A percentile compares a stretch with the other conserved stretches of the same genome.
These are phyloP conservation scores for Todiramphus chloris DNA, from an alignment of 2,113 vertebrate genomes.

Conservation along the genomic window DNA sequence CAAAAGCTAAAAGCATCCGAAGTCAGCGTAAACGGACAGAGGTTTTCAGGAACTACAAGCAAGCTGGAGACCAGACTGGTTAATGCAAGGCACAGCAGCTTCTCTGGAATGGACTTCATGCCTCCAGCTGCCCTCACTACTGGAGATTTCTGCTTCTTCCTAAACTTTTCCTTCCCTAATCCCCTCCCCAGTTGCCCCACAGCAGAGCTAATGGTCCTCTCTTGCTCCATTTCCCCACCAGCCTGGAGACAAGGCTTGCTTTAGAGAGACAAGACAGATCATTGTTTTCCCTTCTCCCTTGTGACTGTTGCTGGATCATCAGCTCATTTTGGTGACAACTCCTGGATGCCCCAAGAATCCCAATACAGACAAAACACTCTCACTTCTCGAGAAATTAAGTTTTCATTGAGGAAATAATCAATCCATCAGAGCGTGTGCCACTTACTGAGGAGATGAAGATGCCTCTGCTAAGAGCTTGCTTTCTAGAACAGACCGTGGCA, in stretches of 20 bases:
- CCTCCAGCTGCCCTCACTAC: neutral
- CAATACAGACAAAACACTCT: neutral
- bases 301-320: neutral
- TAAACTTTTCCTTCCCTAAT: neutral
- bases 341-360: neutral
- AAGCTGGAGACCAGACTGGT: neutral
- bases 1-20: neutral
- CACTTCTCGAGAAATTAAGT: neutral
- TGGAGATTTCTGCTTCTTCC: neutral
- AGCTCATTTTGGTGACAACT: neutral
- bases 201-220: neutral
- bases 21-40: accelerated
- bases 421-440: neutral
- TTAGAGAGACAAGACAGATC: neutral
- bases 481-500: neutral
- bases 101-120: neutral
- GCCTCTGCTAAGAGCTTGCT: slow-evolving; percentile 1
- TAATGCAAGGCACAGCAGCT: accelerated
- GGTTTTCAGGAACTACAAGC: neutral
- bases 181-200: neutral
- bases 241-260: neutral
- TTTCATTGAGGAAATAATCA: slow-evolving; percentile 29
- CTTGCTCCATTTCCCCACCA: neutral
- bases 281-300: neutral
- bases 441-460: slow-evolving; percentile 29